Percentiles rank a stretch among this genome's conserved stretches.
Evolutionary conservation across 2,797 vertebrate genomes (phyloP).

Genomic region (Schizopygopsis pylzovi): DNA sequence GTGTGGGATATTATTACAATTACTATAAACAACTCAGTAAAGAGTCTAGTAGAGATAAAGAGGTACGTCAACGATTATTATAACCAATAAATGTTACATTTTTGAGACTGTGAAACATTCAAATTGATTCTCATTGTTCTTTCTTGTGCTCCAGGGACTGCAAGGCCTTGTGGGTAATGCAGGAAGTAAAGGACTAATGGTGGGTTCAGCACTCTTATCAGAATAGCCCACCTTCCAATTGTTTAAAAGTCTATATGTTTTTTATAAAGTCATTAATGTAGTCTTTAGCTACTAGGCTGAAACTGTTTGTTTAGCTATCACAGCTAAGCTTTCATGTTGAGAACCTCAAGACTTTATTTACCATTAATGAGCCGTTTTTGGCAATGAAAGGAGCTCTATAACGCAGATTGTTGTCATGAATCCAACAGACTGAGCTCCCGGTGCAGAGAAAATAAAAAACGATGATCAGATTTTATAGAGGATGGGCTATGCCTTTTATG

Average conservation of each 20-base stretch:
- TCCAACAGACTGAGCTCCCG: constrained; percentile 18
- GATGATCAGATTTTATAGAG: constrained; percentile 59
- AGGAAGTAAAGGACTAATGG: constrained; percentile 77
- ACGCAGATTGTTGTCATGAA: constrained; percentile 25
- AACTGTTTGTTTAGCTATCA: not conserved
- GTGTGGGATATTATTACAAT: not conserved
- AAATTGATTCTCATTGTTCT: constrained; percentile 4
- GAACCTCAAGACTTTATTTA: constrained; percentile 10
- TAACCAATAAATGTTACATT: not conserved
- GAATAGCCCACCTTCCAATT: not conserved
- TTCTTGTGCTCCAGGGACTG: constrained; percentile 76
- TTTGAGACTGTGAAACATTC: not conserved
- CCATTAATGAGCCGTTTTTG: not conserved
- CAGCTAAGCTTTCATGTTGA: not conserved
- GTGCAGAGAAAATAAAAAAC: constrained; percentile 57
- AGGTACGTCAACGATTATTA: not conserved
- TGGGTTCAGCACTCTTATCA: constrained; percentile 68
- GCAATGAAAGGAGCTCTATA: constrained; percentile 1
- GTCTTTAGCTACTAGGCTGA: not conserved
- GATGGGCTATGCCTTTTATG: constrained; percentile 51
- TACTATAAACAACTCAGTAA: not conserved
- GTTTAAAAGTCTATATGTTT: not conserved
- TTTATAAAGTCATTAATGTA: not conserved
- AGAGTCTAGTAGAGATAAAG: too few species aligned
- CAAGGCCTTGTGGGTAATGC: constrained; percentile 73